Percentiles rank a stretch among this genome's conserved stretches.
These are phyloP conservation scores for Stenodera caucasica DNA, from an alignment of 2,888 invertebrate genomes.

Conservation along the genomic window DNA sequence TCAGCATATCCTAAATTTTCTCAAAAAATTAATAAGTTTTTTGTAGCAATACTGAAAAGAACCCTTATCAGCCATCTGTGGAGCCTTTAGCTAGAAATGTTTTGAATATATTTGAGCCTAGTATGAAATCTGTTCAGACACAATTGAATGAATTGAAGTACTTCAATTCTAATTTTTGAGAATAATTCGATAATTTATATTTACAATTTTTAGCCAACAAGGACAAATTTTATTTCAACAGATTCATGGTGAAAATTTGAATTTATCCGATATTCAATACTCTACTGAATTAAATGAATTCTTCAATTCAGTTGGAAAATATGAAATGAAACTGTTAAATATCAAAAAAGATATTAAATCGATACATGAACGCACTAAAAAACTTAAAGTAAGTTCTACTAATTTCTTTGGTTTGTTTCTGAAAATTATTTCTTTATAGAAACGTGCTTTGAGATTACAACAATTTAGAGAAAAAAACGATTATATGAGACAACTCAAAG, in stretches of 20 bases:
- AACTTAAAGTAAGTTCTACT: background rate
- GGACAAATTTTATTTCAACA: background rate
- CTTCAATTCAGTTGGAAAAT: background rate
- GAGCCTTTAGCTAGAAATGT: background rate
- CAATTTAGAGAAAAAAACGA: conserved; percentile 11
- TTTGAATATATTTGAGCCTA: conserved; percentile 3
- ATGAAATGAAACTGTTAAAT: conserved; percentile 1
- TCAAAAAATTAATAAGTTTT: too few species aligned
- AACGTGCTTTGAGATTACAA: conserved; percentile 11
- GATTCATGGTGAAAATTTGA: conserved; percentile 5
- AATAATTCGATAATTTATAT: background rate
- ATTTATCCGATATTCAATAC: conserved; percentile 8
- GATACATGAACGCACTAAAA: conserved; percentile 9
- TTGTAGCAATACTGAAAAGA: too few species aligned
- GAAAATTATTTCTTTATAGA: background rate
- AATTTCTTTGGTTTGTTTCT: background rate
- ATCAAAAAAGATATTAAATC: conserved; percentile 6
- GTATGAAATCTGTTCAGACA: background rate
- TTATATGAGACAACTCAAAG: conserved; percentile 8
- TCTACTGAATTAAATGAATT: background rate
- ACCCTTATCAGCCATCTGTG: background rate
- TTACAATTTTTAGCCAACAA: background rate
- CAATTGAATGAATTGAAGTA: conserved; percentile 12
- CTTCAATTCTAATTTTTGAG: too few species aligned
- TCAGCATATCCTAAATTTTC: too few species aligned